phyloP scores from a whole-genome alignment of 1,140 invertebrate species.

The Oppia nitens region DNA sequence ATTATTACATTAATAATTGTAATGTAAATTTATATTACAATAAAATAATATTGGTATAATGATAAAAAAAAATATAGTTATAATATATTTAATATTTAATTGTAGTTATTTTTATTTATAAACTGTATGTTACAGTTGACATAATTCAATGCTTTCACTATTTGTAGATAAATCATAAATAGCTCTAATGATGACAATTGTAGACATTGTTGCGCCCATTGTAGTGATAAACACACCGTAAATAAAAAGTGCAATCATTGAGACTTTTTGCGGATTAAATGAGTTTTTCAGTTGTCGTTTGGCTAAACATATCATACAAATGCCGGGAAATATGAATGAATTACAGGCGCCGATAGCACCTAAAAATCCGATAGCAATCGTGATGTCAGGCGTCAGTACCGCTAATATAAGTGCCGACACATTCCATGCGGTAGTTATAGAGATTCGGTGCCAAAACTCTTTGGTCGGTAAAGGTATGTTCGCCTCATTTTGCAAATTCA shows the following conservation, averaged over 20 bases:
- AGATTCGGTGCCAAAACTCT: constrained; percentile 29
- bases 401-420: constrained; percentile 37
- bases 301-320: constrained; percentile 14
- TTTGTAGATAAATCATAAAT: background rate
- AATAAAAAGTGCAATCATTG: too few relatives aligned
- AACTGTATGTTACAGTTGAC: too few relatives aligned
- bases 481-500: constrained; percentile 17
- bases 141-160: background rate
- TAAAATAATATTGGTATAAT: too few relatives aligned
- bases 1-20: too few relatives aligned
- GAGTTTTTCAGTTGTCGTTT: background rate
- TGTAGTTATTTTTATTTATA: too few relatives aligned
- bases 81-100: too few relatives aligned
- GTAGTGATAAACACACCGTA: constrained; percentile 5
- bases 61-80: too few relatives aligned
- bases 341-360: constrained; percentile 27
- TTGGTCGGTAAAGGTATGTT: constrained; percentile 12
- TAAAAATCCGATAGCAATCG: constrained; percentile 44
- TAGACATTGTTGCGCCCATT: constrained; percentile 3
- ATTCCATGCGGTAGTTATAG: constrained; percentile 43
- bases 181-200: constrained; percentile 4
- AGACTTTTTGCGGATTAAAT: too few relatives aligned
- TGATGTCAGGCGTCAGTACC: constrained; percentile 45
- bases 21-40: too few relatives aligned
- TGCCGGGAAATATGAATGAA: constrained; percentile 19